Percentiles rank a stretch among this genome's conserved stretches.
These are phyloP conservation scores for Geotrupes spiniger DNA, from an alignment of 2,888 invertebrate genomes.

Conservation along the genomic window DNA sequence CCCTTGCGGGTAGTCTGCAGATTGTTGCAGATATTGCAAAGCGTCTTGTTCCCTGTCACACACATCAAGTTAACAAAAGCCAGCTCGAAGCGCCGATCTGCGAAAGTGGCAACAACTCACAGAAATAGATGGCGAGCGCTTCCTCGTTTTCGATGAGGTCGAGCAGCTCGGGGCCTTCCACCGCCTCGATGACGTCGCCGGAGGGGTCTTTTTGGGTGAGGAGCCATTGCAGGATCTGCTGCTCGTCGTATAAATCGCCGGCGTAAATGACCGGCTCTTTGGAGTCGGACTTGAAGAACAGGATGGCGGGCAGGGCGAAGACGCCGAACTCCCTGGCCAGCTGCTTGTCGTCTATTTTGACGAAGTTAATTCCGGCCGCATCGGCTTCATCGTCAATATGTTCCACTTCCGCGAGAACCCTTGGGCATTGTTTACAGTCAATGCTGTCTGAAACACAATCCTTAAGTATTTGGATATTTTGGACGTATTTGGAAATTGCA, in stretches of 20 bases:
- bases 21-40: constrained; percentile 81
- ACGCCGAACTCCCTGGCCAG: constrained; percentile 87
- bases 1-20: constrained; percentile 74
- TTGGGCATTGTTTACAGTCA: constrained; percentile 91
- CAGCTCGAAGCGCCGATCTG: not conserved
- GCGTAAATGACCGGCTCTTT: constrained; percentile 91
- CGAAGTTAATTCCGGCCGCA: constrained; percentile 85
- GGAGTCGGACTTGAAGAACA: constrained; percentile 84
- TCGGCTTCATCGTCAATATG: constrained; percentile 94
- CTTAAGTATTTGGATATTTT: constrained; percentile 10
- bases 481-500: too few relatives aligned
- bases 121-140: constrained; percentile 87
- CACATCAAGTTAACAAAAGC: constrained; percentile 14
- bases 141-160: constrained; percentile 75
- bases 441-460: constrained; percentile 76
- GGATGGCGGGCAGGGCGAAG: constrained; percentile 84
- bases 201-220: constrained; percentile 89
- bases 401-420: constrained; percentile 83
- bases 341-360: constrained; percentile 85
- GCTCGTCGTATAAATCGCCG: constrained; percentile 84
- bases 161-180: constrained; percentile 76
- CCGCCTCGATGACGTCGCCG: constrained; percentile 85
- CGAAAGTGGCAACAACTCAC: constrained; percentile 58
- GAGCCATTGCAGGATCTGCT: constrained; percentile 86
- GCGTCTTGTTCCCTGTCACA: constrained; percentile 81